phyloP scores from a whole-genome alignment of 2,888 invertebrate genomes.

The Dryadula phaetusa region DNA sequence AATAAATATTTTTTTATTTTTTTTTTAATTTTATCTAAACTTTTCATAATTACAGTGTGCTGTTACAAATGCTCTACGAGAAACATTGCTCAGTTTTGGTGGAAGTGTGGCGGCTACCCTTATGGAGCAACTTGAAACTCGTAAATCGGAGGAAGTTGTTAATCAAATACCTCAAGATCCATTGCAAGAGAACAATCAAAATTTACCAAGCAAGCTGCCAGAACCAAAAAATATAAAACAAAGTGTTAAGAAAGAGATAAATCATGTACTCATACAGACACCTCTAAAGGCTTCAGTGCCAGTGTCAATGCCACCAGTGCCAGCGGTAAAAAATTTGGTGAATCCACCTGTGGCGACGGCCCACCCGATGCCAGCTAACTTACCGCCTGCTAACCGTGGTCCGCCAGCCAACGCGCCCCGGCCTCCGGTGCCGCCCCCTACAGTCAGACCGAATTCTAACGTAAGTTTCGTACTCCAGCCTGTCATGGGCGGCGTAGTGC shows the following conservation, averaged over 20 bases:
- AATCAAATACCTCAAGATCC: slow-evolving; percentile 36
- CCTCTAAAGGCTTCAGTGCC: slow-evolving; percentile 26
- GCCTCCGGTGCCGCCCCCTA: slow-evolving; percentile 41
- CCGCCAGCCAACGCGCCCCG: slow-evolving; percentile 47
- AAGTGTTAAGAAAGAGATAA: slow-evolving; percentile 51
- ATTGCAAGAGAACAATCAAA: slow-evolving; percentile 54
- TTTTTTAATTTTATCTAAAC: neutral
- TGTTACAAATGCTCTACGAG: slow-evolving; percentile 76
- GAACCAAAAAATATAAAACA: slow-evolving; percentile 46
- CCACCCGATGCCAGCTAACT: slow-evolving; percentile 56
- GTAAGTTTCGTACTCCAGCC: slow-evolving; percentile 78
- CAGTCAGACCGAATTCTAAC: slow-evolving; percentile 64
- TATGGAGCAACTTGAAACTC: slow-evolving; percentile 60
- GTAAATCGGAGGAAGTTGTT: slow-evolving; percentile 46
- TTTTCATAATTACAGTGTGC: slow-evolving; percentile 62
- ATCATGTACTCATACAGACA: neutral
- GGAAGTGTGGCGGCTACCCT: slow-evolving; percentile 69
- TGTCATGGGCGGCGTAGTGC: slow-evolving; percentile 63
- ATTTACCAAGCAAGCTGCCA: slow-evolving; percentile 55
- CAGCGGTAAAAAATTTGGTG: slow-evolving; percentile 48
- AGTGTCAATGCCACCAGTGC: slow-evolving; percentile 47
- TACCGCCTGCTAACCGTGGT: slow-evolving; percentile 48
- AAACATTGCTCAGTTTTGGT: slow-evolving; percentile 77
- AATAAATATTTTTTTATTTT: neutral
- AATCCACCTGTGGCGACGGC: slow-evolving; percentile 55